These are phyloP conservation scores for Martes martes DNA, from an alignment of 2,113 vertebrate genomes.

Conservation along the genomic window DNA sequence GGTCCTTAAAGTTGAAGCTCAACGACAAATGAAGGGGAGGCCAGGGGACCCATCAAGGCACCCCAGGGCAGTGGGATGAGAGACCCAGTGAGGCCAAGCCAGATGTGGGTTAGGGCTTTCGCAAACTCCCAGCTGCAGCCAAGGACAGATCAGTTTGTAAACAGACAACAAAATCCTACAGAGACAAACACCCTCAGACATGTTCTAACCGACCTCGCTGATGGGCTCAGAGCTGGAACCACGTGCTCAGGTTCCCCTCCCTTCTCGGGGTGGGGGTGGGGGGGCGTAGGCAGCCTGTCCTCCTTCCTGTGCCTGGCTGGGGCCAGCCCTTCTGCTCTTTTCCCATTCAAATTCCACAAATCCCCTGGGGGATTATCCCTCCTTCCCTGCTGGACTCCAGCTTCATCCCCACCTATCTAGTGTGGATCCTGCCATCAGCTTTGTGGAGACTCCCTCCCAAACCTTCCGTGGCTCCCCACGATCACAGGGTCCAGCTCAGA, in stretches of 20 bases:
- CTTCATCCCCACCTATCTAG: not conserved
- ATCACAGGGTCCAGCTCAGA: not conserved
- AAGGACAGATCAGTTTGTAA: slow-evolving; percentile 30
- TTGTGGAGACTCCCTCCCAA: not conserved
- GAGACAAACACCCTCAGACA: not conserved
- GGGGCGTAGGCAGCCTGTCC: not conserved
- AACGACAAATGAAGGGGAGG: not conserved
- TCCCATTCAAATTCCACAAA: not conserved
- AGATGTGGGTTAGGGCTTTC: not conserved
- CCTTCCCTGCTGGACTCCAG: not conserved
- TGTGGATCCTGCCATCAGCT: not conserved
- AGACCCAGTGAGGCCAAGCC: not conserved
- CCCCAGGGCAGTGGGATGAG: not conserved
- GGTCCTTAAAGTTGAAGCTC: not conserved
- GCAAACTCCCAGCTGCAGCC: slow-evolving; percentile 28
- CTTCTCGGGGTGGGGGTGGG: not conserved
- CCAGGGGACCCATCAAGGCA: not conserved
- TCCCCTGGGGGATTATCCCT: not conserved
- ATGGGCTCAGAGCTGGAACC: not conserved
- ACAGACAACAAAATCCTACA: slow-evolving; percentile 45
- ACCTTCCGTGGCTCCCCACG: not conserved
- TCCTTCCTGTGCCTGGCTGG: too few species aligned
- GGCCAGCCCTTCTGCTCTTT: not conserved
- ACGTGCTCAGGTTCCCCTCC: not conserved
- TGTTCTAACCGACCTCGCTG: not conserved